Evolutionary conservation across 2,113 vertebrate genomes (phyloP).

Genomic region (Marcusenius ussheri): DNA sequence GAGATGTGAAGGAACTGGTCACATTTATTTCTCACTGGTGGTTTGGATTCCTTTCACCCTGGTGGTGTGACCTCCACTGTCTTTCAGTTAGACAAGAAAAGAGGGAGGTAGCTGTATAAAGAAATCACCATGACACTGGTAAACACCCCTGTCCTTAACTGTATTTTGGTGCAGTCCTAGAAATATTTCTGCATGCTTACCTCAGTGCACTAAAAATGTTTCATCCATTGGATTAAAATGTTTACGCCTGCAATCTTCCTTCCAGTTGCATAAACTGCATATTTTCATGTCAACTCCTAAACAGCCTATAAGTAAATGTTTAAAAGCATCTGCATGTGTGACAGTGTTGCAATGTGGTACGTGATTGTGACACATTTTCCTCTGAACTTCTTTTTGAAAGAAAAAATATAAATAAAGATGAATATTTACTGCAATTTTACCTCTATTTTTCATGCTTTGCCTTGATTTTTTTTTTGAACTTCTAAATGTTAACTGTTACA

Average conservation of each 20-base stretch:
- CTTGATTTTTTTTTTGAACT: background rate
- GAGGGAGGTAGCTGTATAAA: background rate
- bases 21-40: background rate
- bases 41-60: background rate
- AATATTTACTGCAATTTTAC: slow-evolving; percentile 25
- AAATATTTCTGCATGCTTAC: slow-evolving; percentile 57
- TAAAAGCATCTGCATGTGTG: slow-evolving; percentile 37
- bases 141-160: background rate
- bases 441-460: background rate
- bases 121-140: background rate
- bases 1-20: background rate
- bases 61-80: background rate
- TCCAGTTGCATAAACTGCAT: slow-evolving; percentile 50
- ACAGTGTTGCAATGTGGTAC: slow-evolving; percentile 29
- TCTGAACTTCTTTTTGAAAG: slow-evolving; percentile 21
- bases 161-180: background rate
- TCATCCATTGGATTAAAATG: slow-evolving; percentile 28
- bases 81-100: background rate
- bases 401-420: slow-evolving; percentile 29
- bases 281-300: slow-evolving; percentile 48
- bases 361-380: slow-evolving; percentile 13
- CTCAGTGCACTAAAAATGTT: slow-evolving; percentile 49
- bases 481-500: background rate
- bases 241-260: slow-evolving; percentile 21
- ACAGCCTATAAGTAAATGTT: slow-evolving; percentile 51